Base-by-base conservation (phyloP, 1,140 invertebrate genomes). In the Zelostemma sp. region DNA sequence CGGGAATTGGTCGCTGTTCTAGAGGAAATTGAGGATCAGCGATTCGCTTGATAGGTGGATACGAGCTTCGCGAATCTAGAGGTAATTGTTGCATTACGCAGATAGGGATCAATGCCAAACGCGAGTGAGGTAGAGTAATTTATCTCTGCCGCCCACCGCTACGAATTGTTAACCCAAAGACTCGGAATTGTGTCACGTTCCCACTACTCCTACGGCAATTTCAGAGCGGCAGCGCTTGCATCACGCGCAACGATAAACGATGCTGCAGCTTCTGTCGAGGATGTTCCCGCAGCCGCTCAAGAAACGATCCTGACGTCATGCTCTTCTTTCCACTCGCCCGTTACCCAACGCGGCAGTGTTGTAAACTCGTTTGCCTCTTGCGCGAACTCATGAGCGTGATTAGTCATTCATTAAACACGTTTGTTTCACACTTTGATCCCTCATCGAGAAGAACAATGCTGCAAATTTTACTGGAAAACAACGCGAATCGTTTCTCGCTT, bases 101-200 rank as follows among this genome's bases (percentile, higher is more conserved):
- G 61, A 70, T 70, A 70, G 67, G 35, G 67, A 70, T 70, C 67
- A 70, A 70, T 70, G 67, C 61, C 67, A 64, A 70, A 65, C 45
- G 67, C 12, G 40, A 5, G 33, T 6, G 61, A 64, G 67, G 64
- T 64, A 70, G 61, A 25, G 53, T 61, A 61, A 70, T 70, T 70
- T 65, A 61, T 70, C 61, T 51, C 38, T 43, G 4, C 43, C 67
- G 67, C 67, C 67, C 61, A 70, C 67, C 57, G 64, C 61, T 41
- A 57, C 25, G 61, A 65, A 61, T 70, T 61, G 57, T 70, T 65
- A 70, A 70, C 67, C 61, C 60, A 53, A 47, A 46, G 49, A 61
- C 60, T 46, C 60, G 46, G 55, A 70, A 70, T 65, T 70, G 67
- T 70, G 67, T 61, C 67, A 68, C 38, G 48, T 61, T 64, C 45